Conservation (phyloP, 2,797 vertebrate species). For the Channallabes apus region DNA sequence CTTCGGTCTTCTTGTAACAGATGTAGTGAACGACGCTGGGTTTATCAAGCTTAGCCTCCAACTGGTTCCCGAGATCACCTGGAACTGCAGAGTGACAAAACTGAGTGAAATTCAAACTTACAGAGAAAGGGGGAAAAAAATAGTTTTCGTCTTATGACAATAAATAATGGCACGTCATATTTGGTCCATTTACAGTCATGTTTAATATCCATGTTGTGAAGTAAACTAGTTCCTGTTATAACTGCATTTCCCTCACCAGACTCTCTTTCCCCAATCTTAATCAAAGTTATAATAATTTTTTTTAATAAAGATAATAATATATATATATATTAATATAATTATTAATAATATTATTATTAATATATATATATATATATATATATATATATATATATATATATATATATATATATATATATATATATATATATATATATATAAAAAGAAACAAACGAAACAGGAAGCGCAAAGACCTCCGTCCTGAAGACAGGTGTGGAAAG, state of each 20-base stretch:
- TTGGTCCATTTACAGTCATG: not conserved
- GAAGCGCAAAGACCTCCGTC: not conserved
- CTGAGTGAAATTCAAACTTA: not conserved
- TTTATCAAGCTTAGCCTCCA: constrained; percentile 96
- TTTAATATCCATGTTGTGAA: not conserved
- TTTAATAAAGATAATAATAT: no score
- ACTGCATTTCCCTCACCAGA: not conserved
- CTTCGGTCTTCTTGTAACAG: constrained; percentile 91
- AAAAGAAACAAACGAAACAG: not conserved
- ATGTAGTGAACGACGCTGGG: constrained; percentile 94
- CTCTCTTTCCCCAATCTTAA: not conserved
- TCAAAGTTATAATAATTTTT: no score
- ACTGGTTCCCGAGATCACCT: constrained; percentile 94
- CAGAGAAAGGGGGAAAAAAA: not conserved
- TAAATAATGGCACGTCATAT: not conserved
- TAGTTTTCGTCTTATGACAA: accelerated
- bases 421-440: not conserved
- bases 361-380: no score
- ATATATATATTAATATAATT: no score
- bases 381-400: no score
- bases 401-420: no score
- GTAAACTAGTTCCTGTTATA: not conserved
- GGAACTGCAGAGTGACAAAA: constrained; percentile 77
- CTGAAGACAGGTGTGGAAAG: no score
- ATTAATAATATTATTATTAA: no score